phyloP scores from a whole-genome alignment of 1,140 invertebrate genomes.

The Vollenhovia emeryi region DNA sequence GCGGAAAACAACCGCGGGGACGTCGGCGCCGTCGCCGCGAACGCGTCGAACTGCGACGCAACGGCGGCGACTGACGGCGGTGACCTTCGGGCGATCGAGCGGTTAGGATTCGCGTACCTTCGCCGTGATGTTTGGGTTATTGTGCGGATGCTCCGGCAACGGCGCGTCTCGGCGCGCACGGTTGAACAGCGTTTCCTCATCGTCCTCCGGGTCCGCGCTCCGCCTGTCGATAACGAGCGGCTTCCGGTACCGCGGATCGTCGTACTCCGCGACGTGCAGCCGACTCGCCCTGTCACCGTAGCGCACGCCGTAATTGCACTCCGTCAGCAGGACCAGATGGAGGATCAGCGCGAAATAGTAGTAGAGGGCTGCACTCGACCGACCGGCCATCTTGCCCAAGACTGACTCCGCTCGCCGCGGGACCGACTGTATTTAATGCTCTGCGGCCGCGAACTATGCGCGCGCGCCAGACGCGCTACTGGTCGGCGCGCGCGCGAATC shows the following conservation, averaged over 20 bases:
- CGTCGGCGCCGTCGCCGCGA: neutral
- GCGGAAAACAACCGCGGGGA: neutral
- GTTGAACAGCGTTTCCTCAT: constrained; percentile 73
- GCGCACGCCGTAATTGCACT: constrained; percentile 73
- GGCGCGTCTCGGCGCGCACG: constrained; percentile 69
- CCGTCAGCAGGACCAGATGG: constrained; percentile 74
- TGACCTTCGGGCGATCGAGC: constrained; percentile 2
- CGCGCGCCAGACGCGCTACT: neutral
- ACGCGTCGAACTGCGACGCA: constrained; percentile 14
- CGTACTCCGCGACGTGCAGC: constrained; percentile 68
- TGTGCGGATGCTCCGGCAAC: constrained; percentile 32
- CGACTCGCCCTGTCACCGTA: constrained; percentile 72
- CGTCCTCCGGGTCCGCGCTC: constrained; percentile 22
- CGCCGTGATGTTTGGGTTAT: constrained; percentile 77
- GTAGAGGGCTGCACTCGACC: constrained; percentile 76
- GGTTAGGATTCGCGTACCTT: constrained; percentile 70
- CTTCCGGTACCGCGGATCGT: constrained; percentile 32
- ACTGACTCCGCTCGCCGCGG: constrained; percentile 71
- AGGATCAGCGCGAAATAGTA: constrained; percentile 72
- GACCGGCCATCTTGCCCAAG: constrained; percentile 82
- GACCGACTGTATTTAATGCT: constrained; percentile 39
- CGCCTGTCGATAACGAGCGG: constrained; percentile 71
- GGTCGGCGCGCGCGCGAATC: neutral
- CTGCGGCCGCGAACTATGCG: no score
- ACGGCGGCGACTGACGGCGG: neutral